Evolutionary conservation across 2,113 vertebrate genomes (phyloP), one percentile per base, ranked within the genome.

Genomic region (Calypte anna): DNA sequence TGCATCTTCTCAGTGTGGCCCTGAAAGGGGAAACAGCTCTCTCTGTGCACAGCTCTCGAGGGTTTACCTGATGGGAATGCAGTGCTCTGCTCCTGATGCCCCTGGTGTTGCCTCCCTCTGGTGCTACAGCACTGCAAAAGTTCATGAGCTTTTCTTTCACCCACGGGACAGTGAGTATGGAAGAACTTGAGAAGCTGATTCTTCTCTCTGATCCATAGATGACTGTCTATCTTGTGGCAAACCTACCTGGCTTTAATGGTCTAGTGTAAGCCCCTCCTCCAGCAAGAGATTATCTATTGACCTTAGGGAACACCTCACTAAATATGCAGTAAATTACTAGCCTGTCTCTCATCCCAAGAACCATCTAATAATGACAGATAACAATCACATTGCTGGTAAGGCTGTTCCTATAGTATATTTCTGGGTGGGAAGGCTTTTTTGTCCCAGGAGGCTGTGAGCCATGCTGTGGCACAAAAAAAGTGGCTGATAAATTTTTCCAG

Each of bases 311-410:
- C 0, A 0, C 58, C 55, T 79, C 67, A 46, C 36, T 88, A 93
- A 93, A 82, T 72, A 82, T 25, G 27, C 46, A 88, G 44, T 79
- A 76, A 91, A 76, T 79, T 88, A 64, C 79, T 87, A 43, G 8
- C 33, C 48, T 81, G 51, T 61, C 64, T 63, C 28, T 82, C 17
- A 69, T 69, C 61, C 15, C 87, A 36, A 76, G 44, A 24, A 40
- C 22, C 11, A 57, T 91, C 74, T 95, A 59, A 82, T 64, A 28
- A 57, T 70, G 31, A 79, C 2, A 3, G 15, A 78, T 61, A 25
- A 53, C 78, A 57, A 66, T 53, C 33, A 17, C 1, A 0, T 20
- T 68, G 44, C 14, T 82, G 36, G 7, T 14, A 53, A 72, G 46
- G 36, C 9, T 61, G 54, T 79, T 88, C 58, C 58, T 82, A 18